A percentile compares a stretch with the other conserved stretches of the same genome.
Evolutionary conservation across 2,888 invertebrate genomes (phyloP).

Genomic region (Drosophila maculinotata): DNA sequence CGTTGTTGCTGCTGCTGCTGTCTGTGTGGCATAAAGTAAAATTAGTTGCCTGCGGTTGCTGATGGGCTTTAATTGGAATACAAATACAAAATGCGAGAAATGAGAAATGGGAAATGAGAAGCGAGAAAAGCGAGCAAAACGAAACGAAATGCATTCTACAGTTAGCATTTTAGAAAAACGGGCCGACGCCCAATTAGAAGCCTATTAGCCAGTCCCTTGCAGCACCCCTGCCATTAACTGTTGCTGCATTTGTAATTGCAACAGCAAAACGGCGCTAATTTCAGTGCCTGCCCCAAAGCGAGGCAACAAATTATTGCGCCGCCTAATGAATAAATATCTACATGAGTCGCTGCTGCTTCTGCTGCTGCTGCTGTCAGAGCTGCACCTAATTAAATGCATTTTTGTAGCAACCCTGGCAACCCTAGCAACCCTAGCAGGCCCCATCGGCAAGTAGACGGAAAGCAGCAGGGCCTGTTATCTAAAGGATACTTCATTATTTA

Average conservation of each 20-base stretch:
- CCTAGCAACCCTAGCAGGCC: constrained; percentile 4
- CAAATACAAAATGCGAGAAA: constrained; percentile 20
- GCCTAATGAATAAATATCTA: constrained; percentile 72
- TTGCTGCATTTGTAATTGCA: constrained; percentile 51
- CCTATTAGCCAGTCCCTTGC: constrained; percentile 59
- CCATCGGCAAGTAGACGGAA: constrained; percentile 17
- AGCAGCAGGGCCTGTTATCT: too few species aligned
- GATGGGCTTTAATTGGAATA: constrained; percentile 72
- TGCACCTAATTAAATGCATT: constrained; percentile 52
- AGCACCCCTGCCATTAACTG: constrained; percentile 6
- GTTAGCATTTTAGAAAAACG: constrained; percentile 21
- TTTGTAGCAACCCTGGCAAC: constrained; percentile 22
- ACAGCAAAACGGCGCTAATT: constrained; percentile 47
- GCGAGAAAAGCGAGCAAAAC: too few species aligned
- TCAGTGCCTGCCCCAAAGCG: constrained; percentile 52
- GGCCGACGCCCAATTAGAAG: constrained; percentile 63
- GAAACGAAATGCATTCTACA: constrained; percentile 27
- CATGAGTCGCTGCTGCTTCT: constrained; percentile 11
- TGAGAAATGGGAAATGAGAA: not conserved
- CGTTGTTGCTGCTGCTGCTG: constrained; percentile 17
- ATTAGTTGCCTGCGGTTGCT: constrained; percentile 65
- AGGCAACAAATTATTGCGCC: constrained; percentile 56
- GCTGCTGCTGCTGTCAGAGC: constrained; percentile 16
- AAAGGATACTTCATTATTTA: constrained; percentile 39
- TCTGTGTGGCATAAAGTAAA: constrained; percentile 52